Percentiles rank a stretch among this genome's conserved stretches.
phyloP scores from a whole-genome alignment of 2,888 invertebrate species.

The Bombylius discolor region DNA sequence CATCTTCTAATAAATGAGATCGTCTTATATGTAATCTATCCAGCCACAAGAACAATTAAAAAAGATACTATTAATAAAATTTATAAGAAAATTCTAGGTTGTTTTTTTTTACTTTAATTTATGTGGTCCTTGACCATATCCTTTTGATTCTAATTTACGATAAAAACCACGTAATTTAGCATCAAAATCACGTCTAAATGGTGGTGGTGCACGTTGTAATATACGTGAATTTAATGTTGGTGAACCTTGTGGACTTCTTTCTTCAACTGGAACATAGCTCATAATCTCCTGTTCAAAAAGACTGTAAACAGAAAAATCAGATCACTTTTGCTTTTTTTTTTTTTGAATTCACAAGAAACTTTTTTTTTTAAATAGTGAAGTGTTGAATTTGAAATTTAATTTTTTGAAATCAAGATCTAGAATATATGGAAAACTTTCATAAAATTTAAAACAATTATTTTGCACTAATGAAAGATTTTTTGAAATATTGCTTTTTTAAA shows the following conservation, averaged over 20 bases:
- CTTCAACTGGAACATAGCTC: slow-evolving; percentile 77
- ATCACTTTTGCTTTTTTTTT: too few relatives aligned
- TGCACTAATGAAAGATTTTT: too few relatives aligned
- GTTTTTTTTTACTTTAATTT: slow-evolving; percentile 65
- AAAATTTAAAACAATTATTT: too few relatives aligned
- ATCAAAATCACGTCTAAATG: slow-evolving; percentile 86
- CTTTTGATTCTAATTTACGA: slow-evolving; percentile 87
- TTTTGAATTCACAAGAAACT: too few relatives aligned
- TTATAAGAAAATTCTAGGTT: neutral
- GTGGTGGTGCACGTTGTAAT: slow-evolving; percentile 72
- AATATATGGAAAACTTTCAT: too few relatives aligned
- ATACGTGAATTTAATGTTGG: slow-evolving; percentile 61
- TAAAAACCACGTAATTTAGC: slow-evolving; percentile 91
- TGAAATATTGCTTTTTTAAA: too few relatives aligned
- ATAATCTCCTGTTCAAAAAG: slow-evolving; percentile 97
- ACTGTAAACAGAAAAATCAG: slow-evolving; percentile 40
- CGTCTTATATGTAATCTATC: slow-evolving; percentile 79
- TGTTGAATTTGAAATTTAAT: too few relatives aligned
- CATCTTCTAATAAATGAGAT: slow-evolving; percentile 88
- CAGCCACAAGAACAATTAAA: neutral
- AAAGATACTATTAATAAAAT: neutral
- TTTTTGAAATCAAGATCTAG: too few relatives aligned
- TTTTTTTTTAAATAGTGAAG: too few relatives aligned
- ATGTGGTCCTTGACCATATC: slow-evolving; percentile 93
- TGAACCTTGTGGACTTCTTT: slow-evolving; percentile 47